Base-by-base conservation (phyloP, 53 echinoderm and acorn worm species). In the Mesocentrotus franciscanus region DNA sequence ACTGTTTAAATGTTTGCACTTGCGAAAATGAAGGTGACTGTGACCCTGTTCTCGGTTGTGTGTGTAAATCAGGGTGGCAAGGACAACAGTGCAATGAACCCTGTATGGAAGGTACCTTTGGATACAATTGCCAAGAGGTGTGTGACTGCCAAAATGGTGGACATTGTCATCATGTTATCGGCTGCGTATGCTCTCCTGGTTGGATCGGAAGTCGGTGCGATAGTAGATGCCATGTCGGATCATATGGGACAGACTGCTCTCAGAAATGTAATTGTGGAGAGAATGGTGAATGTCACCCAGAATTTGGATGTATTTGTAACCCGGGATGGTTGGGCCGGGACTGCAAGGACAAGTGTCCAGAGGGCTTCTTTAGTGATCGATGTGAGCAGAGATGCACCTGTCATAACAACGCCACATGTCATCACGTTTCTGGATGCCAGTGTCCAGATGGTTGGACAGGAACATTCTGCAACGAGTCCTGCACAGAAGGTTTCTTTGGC, bases 401-500 rank as follows among this genome's bases (percentile, higher is more conserved):
- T 66, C 64, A 91, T 15, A 95, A 96, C 33, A 91, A 95, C 36
- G 90, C 78, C 10, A 79, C 91, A 16, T 96, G 96, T 35, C 59
- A 96, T 66, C 96, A 90, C 71, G 81, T 84, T 30, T 36, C 61
- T n/a, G 96, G 96, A 55, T 96, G 96, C 62, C 49, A 64, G 49
- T 96, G 96, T 70, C 30, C 91, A 9, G 66, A 93, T 14, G 98
- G 98, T 1, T 98, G 98, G 98, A 95, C 62, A 24, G 98, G 97
- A 71, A 56, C 70, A 55, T 94, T 94, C 83, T 98, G 98, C 79
- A 96, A 96, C 66, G 56, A 93, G 56, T 94, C 96, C 79, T 98
- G 98, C 35, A 61, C 92, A 9, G 70, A 85, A 16, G 98, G 98
- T 22, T 96, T 81, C 79, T 98, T 93, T 68, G 98, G 98, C 6